Percentiles rank a stretch among this genome's conserved stretches.
phyloP scores from a whole-genome alignment of 1,140 invertebrate species.

The Popillia japonica region DNA sequence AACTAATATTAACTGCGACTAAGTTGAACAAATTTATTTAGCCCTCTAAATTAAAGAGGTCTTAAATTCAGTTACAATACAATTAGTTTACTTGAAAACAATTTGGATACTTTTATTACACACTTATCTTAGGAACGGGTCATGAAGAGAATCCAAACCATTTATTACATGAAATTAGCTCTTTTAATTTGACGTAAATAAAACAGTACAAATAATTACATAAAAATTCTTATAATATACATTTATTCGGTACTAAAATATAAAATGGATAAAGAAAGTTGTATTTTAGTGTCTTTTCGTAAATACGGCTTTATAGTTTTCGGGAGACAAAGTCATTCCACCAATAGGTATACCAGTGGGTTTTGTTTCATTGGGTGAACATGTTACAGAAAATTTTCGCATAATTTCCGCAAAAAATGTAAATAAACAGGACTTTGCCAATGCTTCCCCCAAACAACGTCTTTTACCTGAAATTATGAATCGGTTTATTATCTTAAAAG shows the following conservation, averaged over 20 bases:
- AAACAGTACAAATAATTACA: background rate
- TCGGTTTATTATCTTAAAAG: constrained; percentile 6
- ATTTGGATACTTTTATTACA: background rate
- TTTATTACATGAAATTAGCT: too few relatives aligned
- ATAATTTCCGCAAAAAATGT: constrained; percentile 65
- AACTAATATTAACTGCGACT: too few relatives aligned
- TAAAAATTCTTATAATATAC: background rate
- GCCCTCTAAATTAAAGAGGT: too few relatives aligned
- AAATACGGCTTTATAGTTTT: constrained; percentile 60
- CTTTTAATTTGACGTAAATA: background rate
- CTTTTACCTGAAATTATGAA: constrained; percentile 65
- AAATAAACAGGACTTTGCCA: constrained; percentile 67
- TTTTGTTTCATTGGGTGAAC: constrained; percentile 52
- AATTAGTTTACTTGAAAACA: too few relatives aligned
- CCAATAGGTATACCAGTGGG: constrained; percentile 60
- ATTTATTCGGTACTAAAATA: background rate
- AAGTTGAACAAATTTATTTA: too few relatives aligned
- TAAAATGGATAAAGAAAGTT: background rate
- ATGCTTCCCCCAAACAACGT: constrained; percentile 69
- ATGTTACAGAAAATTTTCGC: constrained; percentile 63
- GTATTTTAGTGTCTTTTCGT: constrained; percentile 30
- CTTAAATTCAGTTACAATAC: too few relatives aligned
- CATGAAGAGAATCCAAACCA: background rate
- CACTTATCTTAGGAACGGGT: background rate
- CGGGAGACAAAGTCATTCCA: constrained; percentile 65